Evolutionary conservation across 2,888 invertebrate species (phyloP).

Genomic region (Ceriagrion tenellum): DNA sequence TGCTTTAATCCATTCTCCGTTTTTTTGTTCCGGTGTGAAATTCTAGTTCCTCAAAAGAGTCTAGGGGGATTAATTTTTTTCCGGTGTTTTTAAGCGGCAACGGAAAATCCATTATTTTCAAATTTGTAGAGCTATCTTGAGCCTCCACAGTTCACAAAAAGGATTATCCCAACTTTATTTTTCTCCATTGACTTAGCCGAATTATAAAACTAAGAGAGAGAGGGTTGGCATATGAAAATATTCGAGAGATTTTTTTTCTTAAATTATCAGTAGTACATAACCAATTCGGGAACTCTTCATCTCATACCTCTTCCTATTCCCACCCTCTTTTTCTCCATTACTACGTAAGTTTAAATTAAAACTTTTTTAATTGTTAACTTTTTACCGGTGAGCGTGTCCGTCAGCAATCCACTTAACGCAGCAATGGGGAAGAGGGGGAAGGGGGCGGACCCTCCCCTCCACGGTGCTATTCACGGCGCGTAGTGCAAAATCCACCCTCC

Average conservation of each 20-base stretch:
- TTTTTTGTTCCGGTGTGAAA: background rate
- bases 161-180: background rate
- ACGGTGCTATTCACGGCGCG: background rate
- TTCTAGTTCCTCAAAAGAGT: background rate
- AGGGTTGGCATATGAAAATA: background rate
- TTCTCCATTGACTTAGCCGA: background rate
- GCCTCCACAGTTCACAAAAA: background rate
- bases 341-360: background rate
- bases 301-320: background rate
- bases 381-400: background rate
- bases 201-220: background rate
- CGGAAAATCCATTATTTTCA: background rate
- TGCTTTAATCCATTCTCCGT: background rate
- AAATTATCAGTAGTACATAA: background rate
- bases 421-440: too few relatives aligned
- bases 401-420: conserved; percentile 31
- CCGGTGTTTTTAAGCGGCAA: background rate
- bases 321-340: background rate
- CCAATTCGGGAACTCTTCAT: background rate
- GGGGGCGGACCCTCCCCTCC: background rate
- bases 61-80: background rate
- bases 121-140: background rate
- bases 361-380: conserved; percentile 53
- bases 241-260: background rate
- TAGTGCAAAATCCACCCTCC: background rate